Evolutionary conservation across 1,140 invertebrate species (phyloP), one percentile per base, ranked within the genome.

Genomic region (Mya arenaria): DNA sequence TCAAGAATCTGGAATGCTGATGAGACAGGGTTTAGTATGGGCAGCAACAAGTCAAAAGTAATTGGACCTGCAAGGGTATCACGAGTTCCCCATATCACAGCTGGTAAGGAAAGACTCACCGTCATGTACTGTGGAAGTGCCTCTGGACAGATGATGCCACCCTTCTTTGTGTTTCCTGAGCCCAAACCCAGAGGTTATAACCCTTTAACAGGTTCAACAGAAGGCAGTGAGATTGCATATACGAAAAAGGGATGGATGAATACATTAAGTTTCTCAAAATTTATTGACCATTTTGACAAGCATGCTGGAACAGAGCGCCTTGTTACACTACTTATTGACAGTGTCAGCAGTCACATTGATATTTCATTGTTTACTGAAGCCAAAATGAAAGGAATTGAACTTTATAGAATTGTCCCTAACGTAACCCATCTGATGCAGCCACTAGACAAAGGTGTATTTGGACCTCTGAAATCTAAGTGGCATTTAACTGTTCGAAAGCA

Each of bases 381-480:
- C 13, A 60, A 23, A 19, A 23, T 41, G 10, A 68, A 65, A 36
- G 63, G 69, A n/a, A 75, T 81, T 60, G 75, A 84, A 41, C 52
- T 85, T 25, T 85, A 83, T 30, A 74, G 69, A 63, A 23, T 84
- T 32, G 62, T 84, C 10, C 66, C 75, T 36, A 75, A 85, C 83
- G 81, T 72, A 17, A 85, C 71, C n/a, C 77, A 85, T 68, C 23
- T 85, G 0, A 80, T 85, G 77, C 81, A 85, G 63, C 84, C 84
- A 15, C 8, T 85, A 30, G 74, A 85, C 36, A 78, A 72, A 10
- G 72, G 69, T 32, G 81, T 81, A 19, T 85, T 85, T 71, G 69
- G 82, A 6, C 81, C 79, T 4, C 56, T 78, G 17, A 85, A 85
- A 39, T 32, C 60, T 1, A 63, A 48, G 34, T 85, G 78, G 75